Base-by-base conservation (phyloP, 2,797 vertebrate genomes). In the Myotis myotis region DNA sequence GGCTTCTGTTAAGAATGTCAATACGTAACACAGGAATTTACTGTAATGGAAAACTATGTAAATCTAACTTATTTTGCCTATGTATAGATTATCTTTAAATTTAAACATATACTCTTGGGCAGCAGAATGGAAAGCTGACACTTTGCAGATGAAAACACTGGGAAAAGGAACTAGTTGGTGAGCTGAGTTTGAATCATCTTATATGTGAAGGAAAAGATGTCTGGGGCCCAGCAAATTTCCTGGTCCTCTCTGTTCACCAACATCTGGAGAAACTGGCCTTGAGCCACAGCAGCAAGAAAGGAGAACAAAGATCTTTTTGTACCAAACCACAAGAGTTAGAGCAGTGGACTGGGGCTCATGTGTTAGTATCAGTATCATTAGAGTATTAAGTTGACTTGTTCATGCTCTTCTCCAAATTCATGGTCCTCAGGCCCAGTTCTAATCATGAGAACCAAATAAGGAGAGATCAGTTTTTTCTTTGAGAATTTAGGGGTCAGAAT, bases 361-460 rank as follows among this genome's bases (percentile, higher is more conserved):
- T 3, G 30, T 33, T 57, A 44, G 12, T 15, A 9, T 28, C 9
- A 15, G 28, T 2, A 16, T 9, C 28, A 10, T 17, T 1, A 22
- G 4, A 55, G 49, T 3, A 3, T 36, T 25, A 28, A 60, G 3
- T 28, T 1, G 44, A 51, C 36, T 47, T 17, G 5, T 30, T 33
- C 20, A n/a, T 19, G n/a, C 66, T 80, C 12, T 25, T 16, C 25
- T 33, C 36, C 8, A 49, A 28, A 49, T 30, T 28, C 55, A 13
- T 0, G 0, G 1, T 7, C 30, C 57, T 30, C 6, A 0, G 44
- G 23, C 17, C 64, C 44, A 23, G 1, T 2, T 7, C 7, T 19
- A 62, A 38, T 33, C 44, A 16, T 16, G 30, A 55, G n/a, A 78
- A n/a, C 11, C 41, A 66, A 1, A 30, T 20, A 13, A 87, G 28